phyloP scores from a whole-genome alignment of 2,113 vertebrate species.

The Sphaerodactylus townsendi region DNA sequence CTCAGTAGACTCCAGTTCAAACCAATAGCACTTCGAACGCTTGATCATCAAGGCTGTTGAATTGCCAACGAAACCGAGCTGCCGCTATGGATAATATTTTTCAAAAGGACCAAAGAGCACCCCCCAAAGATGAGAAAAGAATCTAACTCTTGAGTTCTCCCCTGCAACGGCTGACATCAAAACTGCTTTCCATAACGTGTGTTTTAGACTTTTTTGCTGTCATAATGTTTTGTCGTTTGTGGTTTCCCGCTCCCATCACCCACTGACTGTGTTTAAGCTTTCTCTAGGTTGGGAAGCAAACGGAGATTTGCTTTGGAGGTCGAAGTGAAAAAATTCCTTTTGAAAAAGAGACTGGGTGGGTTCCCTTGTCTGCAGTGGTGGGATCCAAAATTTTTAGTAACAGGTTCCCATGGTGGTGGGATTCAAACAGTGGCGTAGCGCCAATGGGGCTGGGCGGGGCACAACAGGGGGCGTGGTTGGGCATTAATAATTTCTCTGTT shows the following conservation, averaged over 20 bases:
- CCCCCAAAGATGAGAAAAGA: not conserved
- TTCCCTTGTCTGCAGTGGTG: too few relatives aligned
- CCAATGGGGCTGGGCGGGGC: too few relatives aligned
- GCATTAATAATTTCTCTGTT: too few relatives aligned
- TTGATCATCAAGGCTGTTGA: not conserved
- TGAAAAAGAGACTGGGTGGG: conserved; percentile 15
- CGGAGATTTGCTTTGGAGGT: conserved; percentile 1
- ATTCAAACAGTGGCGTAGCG: too few relatives aligned
- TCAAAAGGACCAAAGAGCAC: not conserved
- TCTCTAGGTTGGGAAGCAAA: not conserved
- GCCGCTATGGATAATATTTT: not conserved
- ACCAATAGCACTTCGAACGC: not conserved
- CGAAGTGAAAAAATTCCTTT: not conserved
- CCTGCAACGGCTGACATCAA: not conserved
- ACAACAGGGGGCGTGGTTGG: too few relatives aligned
- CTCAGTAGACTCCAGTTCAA: not conserved
- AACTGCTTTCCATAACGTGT: not conserved
- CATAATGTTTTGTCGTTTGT: not conserved
- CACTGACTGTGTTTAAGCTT: not conserved
- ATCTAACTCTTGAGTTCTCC: not conserved
- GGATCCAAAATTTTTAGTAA: too few relatives aligned
- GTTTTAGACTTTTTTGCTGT: conserved; percentile 22
- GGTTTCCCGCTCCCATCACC: not conserved
- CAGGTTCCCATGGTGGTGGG: too few relatives aligned
- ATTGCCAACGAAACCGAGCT: not conserved